Base-by-base conservation (phyloP, 2,797 vertebrate genomes). In the Parambassis ranga region DNA sequence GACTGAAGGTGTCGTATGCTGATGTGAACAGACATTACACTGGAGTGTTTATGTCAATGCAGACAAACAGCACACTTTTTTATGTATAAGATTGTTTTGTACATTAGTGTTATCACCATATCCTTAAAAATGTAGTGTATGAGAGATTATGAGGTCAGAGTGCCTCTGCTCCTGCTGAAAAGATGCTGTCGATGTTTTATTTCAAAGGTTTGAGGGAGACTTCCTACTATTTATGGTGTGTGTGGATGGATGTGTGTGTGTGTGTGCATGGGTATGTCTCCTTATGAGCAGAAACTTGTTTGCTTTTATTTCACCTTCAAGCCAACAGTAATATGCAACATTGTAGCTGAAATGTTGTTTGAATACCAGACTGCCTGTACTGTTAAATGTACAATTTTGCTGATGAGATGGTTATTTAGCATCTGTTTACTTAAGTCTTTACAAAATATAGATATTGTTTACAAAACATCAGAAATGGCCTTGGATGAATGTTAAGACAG, bases 311-410 rank as follows among this genome's bases (percentile, higher is more conserved):
- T 58, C 15, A 66, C 9, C 55, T 68, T 75, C 27, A 61, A 57
- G 69, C 68, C 81, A 82, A 71, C 14, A 66, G 55, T 77, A 76
- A 71, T 67, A 70, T 75, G 47, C 37, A 75, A 63, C 23, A 42
- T 35, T 66, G 7, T 70, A 15, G 8, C 56, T 15, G 18, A 26
- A 24, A 16, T 51, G 14, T 33, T 9, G 36, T 33, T 51, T 67
- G 20, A 75, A 83, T 84, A 82, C 86, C 85, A 82, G 46, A 83
- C 71, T 75, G 72, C 63, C 66, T 71, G 57, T 77, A 71, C 55
- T 75, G 46, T 72, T 59, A 50, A 56, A 65, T 46, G 18, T 69
- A 53, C 33, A 56, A 37, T 62, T n/a, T 38, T 65, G 30, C 23
- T 60, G 19, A 27, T 70, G 59, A 77, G 51, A 80, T 49, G 44